phyloP scores from a whole-genome alignment of 2,888 invertebrate genomes.

The Terebella lapidaria region DNA sequence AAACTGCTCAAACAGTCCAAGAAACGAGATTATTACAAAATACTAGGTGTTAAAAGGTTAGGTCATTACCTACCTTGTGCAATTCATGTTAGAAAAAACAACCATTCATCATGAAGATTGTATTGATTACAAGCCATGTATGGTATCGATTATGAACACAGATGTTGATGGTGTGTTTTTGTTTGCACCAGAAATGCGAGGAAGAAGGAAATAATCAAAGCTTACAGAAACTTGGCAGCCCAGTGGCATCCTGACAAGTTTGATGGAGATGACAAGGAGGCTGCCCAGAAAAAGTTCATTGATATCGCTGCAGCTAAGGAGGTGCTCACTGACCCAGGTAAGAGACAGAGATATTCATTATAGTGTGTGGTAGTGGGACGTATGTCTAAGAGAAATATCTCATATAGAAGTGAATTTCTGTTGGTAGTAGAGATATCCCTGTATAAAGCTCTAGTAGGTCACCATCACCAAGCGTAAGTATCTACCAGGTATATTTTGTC shows the following conservation, averaged over 20 bases:
- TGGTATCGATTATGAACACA: background rate
- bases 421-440: too few species aligned
- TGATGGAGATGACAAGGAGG: constrained; percentile 72
- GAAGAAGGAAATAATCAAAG: constrained; percentile 91
- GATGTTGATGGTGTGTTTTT: background rate
- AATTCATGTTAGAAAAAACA: too few species aligned
- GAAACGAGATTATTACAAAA: constrained; percentile 95
- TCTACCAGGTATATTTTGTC: too few species aligned
- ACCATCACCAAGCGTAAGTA: too few species aligned
- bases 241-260: constrained; percentile 98
- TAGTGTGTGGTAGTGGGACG: too few species aligned
- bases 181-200: constrained; percentile 64
- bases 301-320: constrained; percentile 99
- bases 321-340: constrained; percentile 67
- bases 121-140: background rate
- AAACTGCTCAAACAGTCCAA: constrained; percentile 88
- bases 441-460: too few species aligned
- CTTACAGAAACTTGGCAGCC: constrained; percentile 89
- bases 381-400: too few species aligned
- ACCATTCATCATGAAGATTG: background rate
- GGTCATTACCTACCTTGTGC: too few species aligned
- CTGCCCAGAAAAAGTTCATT: constrained; percentile 95
- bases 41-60: constrained; percentile 78
- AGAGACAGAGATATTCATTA: constrained; percentile 7
- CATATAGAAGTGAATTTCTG: too few species aligned